Evolutionary conservation across 2,113 vertebrate species (phyloP), one percentile per base, ranked within the genome.

Genomic region (Nothoprocta pentlandii): DNA sequence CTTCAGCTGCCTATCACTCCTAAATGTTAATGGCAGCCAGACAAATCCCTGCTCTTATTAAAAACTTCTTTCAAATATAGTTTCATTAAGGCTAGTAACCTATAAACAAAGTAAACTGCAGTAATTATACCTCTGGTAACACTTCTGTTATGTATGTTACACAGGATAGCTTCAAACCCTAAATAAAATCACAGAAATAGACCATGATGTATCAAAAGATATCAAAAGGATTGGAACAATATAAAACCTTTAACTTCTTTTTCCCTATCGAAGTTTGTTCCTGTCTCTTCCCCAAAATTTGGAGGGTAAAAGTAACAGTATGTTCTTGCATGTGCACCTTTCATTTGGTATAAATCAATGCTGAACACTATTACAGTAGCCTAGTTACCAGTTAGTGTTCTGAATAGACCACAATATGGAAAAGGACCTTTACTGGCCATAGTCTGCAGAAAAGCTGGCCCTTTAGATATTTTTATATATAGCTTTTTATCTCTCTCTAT

Each of bases 241-340:
- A 54, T 8, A 34, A 77, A 58, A 82, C 47, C 15, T 22, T 2
- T 61, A 70, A 46, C 3, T 75, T 8, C 12, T 26, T 41, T 54
- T 21, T 6, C 32, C 4, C 9, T 56, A 23, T 3, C 3, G 26
- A 83, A 56, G 26, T 59, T 36, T 77, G 20, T 73, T 28, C 51
- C 12, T 42, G 5, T 4, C 6, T 4, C n/a, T 85, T 70, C 25
- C 74, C 11, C 12, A 1, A 34, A 17, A 59, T 70, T 64, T 62
- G 19, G 0, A 2, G 12, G 5, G 53, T 61, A 76, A 47, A 80
- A 41, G 0, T 32, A 30, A 6, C n/a, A 79, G 4, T 32, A 5
- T 7, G 28, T 56, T 71, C n/a, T 71, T 86, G 63, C 64, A 73
- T 16, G 25, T 47, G 25, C n/a, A 61, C 14, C 22, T 92, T 67